These are phyloP conservation scores for Octopus sinensis DNA, from an alignment of 1,140 invertebrate genomes.

Conservation along the genomic window DNA sequence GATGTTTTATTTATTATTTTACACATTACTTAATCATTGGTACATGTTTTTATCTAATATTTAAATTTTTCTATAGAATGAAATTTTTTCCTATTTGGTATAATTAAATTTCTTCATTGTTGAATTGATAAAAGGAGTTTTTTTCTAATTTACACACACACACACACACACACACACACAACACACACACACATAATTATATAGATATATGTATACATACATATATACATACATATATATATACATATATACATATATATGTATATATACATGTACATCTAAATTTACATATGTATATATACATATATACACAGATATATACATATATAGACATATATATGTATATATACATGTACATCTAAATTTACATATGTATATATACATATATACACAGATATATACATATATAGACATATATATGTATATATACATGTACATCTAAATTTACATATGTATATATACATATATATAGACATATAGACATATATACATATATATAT, in stretches of 20 bases:
- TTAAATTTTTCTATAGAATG: no score
- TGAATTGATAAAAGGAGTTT: no score
- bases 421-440: background rate
- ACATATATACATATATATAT: background rate
- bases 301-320: background rate
- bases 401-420: background rate
- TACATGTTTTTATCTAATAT: no score
- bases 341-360: background rate
- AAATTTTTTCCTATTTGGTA: no score
- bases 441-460: background rate
- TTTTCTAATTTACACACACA: no score
- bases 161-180: no score
- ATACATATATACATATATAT: background rate
- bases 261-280: background rate
- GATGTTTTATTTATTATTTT: no score
- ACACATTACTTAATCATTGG: no score
- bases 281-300: background rate
- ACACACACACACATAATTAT: no score
- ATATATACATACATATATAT: slow-evolving; percentile 2
- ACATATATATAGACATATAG: background rate
- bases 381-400: background rate
- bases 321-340: background rate
- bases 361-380: background rate
- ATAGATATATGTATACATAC: background rate
- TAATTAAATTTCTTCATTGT: no score